A percentile compares a stretch with the other conserved stretches of the same genome.
Evolutionary conservation across 2,888 invertebrate species (phyloP).

Genomic region (Ennomos fuscantarius): DNA sequence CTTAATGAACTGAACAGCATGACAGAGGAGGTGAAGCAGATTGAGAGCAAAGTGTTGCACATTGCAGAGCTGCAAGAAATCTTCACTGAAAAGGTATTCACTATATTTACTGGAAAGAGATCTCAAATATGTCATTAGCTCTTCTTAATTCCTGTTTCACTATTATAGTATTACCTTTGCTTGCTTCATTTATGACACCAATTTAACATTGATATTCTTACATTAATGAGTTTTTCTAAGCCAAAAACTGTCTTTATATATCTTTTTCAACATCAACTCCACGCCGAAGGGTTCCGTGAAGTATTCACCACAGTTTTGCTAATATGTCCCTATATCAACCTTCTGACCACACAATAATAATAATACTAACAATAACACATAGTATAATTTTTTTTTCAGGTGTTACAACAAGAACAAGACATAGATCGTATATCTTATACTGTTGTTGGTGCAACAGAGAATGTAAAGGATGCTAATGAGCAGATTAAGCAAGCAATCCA

Average conservation of each 20-base stretch:
- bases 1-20: constrained; percentile 94
- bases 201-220: no score
- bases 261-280: no score
- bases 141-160: no score
- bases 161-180: no score
- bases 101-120: no score
- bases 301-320: no score
- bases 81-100: constrained; percentile 96
- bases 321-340: no score
- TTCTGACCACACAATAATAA: neutral
- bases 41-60: constrained; percentile 96
- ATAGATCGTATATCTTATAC: constrained; percentile 95
- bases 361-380: neutral
- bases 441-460: constrained; percentile 96
- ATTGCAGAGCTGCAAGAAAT: constrained; percentile 98
- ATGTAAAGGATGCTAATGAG: constrained; percentile 98
- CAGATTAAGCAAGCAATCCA: constrained; percentile 99
- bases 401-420: constrained; percentile 96
- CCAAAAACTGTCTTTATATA: no score
- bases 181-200: no score
- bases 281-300: no score
- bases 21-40: constrained; percentile 95
- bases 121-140: no score
- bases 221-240: no score
- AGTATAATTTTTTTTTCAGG: constrained; percentile 65